A percentile compares a stretch with the other conserved stretches of the same genome.
Evolutionary conservation across 2,888 invertebrate species (phyloP).

Genomic region (Lycocerus yunnanus): DNA sequence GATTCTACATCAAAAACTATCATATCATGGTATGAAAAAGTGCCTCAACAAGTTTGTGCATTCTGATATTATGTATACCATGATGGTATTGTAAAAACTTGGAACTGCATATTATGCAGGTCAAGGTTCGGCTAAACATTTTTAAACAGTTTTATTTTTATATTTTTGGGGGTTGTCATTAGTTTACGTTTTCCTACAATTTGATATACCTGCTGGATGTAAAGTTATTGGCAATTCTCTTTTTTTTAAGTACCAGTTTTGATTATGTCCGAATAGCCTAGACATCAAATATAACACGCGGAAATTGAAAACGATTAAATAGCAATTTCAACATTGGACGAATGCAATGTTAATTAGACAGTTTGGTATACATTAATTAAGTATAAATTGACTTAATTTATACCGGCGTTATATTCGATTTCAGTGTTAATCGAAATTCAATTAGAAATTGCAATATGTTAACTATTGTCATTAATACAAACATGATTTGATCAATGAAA

Average conservation of each 20-base stretch:
- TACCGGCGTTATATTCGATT: neutral
- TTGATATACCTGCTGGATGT: too few species aligned
- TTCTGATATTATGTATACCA: too few species aligned
- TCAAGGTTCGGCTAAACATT: too few species aligned
- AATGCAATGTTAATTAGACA: neutral
- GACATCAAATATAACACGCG: neutral
- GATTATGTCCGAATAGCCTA: neutral
- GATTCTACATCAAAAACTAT: too few species aligned
- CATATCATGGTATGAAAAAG: too few species aligned
- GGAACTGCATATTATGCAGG: too few species aligned
- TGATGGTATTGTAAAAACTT: too few species aligned
- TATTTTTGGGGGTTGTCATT: too few species aligned
- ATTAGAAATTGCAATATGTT: neutral
- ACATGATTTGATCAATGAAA: neutral
- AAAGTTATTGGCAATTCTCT: neutral
- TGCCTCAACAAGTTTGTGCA: too few species aligned
- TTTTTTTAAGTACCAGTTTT: neutral
- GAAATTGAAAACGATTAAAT: neutral
- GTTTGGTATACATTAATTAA: neutral
- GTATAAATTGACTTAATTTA: neutral
- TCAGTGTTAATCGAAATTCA: neutral
- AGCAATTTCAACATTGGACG: neutral
- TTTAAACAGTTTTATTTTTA: too few species aligned
- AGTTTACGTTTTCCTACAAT: too few species aligned
- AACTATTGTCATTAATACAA: neutral